Conservation (phyloP, 2,113 vertebrate genomes). For the Steatornis caripensis region DNA sequence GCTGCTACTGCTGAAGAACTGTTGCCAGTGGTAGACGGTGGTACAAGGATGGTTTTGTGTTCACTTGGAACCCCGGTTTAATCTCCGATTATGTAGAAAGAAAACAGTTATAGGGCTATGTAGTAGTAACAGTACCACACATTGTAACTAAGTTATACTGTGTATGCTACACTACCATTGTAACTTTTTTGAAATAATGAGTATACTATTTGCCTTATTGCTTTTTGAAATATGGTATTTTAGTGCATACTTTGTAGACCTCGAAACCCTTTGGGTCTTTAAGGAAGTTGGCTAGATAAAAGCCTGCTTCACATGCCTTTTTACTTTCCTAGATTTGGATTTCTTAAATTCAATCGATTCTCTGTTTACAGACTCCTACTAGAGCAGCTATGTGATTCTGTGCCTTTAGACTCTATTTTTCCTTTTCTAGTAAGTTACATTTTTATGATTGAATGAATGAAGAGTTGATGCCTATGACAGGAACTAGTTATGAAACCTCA, state of each 20-base stretch:
- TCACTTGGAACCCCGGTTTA: constrained; percentile 38
- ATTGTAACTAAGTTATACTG: constrained; percentile 80
- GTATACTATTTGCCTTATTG: constrained; percentile 84
- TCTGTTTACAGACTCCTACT: constrained; percentile 82
- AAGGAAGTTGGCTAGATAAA: constrained; percentile 68
- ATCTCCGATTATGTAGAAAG: constrained; percentile 64
- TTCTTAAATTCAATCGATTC: constrained; percentile 69
- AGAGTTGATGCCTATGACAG: constrained; percentile 41
- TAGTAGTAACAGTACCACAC: constrained; percentile 76
- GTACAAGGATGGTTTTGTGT: constrained; percentile 67
- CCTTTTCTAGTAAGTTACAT: constrained; percentile 60
- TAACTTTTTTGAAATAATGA: constrained; percentile 75
- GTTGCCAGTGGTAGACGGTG: constrained; percentile 55
- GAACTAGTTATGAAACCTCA: constrained; percentile 46
- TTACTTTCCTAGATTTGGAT: constrained; percentile 73
- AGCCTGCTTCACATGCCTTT: constrained; percentile 78
- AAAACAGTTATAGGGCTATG: constrained; percentile 70
- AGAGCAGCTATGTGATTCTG: constrained; percentile 80
- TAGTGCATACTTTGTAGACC: constrained; percentile 77
- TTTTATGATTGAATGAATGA: constrained; percentile 68
- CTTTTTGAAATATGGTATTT: constrained; percentile 74
- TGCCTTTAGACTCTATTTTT: constrained; percentile 81
- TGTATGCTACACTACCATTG: constrained; percentile 82
- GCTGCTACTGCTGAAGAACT: constrained; percentile 56
- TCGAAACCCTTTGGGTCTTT: constrained; percentile 70